Evolutionary conservation across 2,113 vertebrate species (phyloP).

Genomic region (Merops nubicus): DNA sequence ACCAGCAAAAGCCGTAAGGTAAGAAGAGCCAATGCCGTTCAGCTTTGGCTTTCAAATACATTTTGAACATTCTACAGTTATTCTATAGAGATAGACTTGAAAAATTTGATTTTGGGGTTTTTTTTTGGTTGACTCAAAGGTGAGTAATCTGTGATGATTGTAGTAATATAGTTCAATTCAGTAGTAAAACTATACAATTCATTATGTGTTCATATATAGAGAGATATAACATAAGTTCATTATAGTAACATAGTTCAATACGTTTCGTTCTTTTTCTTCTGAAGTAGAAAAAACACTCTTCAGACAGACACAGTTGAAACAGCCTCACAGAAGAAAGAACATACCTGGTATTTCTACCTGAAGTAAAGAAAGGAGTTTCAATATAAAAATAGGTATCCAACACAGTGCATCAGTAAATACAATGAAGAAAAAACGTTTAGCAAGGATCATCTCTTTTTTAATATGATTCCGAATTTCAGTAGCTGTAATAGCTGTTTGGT

Average conservation of each 20-base stretch:
- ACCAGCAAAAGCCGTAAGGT: background rate
- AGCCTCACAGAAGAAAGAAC: background rate
- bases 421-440: slow-evolving; percentile 97
- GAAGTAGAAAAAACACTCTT: background rate
- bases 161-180: too few relatives aligned
- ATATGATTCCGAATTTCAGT: slow-evolving; percentile 93
- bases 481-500: slow-evolving; percentile 87
- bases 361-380: slow-evolving; percentile 94
- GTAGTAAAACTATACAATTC: too few relatives aligned
- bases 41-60: background rate
- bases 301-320: background rate
- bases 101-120: background rate
- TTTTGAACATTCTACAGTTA: background rate
- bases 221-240: background rate
- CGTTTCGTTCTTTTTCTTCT: background rate
- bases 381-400: slow-evolving; percentile 97
- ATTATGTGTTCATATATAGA: background rate
- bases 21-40: background rate
- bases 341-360: slow-evolving; percentile 96
- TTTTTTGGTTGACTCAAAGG: background rate
- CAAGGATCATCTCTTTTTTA: slow-evolving; percentile 92
- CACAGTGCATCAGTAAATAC: slow-evolving; percentile 96
- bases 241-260: background rate
- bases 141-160: background rate
- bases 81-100: background rate